Base-by-base conservation (phyloP, 2,888 invertebrate genomes). In the Melieria picta region DNA sequence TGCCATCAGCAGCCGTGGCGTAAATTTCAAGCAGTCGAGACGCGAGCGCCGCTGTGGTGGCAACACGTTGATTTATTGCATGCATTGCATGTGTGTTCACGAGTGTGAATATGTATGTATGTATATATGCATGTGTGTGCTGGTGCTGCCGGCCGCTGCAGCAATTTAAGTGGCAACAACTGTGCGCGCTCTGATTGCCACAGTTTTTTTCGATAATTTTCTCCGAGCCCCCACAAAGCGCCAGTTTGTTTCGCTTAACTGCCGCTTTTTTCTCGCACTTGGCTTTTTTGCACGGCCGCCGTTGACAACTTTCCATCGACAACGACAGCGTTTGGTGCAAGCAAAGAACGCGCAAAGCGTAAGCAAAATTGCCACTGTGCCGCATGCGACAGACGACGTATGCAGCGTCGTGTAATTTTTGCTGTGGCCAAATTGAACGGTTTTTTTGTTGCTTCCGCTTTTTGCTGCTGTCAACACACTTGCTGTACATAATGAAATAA, bases 401-500 rank as follows among this genome's bases (percentile, higher is more conserved):
- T 58, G 42, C 42, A 57, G 7, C 16, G 3, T 7, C 30, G 10
- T 30, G 48, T 47, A 5, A 45, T 13, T 63, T 42, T 47, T 64
- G 64, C 43, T 9, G 7, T 45, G n/a, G 43, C 11, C 67, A 67
- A 61, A 52, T 67, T 50, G 52, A 52, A 45, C 30, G 52, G 7
- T 42, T 10, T n/a, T n/a, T 50, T 57, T 58, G 11, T 56, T 56
- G 13, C 16, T 56, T 56, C n/a, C 13, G 0, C 56, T 56, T 56
- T 30, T 9, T 16, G 4, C 5, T 13, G 3, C 4, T 58, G 48
- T 30, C 30, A 30, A 30, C 30, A 30, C 46, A 9, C n/a, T 50
- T 5, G 9, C 47, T 13, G 48, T 4, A 43, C 50, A 52, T 48
- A 50, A 67, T 60, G 43, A 43, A 67, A 67, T 67, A 60, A 50